A percentile compares a stretch with the other conserved stretches of the same genome.
Evolutionary conservation across 2,113 vertebrate genomes (phyloP).

Genomic region (Rhea pennata): DNA sequence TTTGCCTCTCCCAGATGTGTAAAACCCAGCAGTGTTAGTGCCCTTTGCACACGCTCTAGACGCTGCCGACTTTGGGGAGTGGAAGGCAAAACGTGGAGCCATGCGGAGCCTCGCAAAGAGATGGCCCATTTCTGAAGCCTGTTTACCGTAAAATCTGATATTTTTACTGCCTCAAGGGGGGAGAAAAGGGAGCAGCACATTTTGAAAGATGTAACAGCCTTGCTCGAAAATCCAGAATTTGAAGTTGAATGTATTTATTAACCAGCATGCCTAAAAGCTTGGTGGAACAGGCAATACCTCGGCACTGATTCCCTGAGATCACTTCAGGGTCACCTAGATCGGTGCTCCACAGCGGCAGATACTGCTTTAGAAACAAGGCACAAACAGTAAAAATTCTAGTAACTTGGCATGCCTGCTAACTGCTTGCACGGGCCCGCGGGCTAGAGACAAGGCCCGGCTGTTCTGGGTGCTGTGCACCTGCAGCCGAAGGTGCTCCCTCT

Average conservation of each 20-base stretch:
- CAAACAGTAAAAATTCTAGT: too few relatives aligned
- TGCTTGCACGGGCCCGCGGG: too few relatives aligned
- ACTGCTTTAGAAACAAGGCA: neutral
- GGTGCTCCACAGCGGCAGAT: neutral
- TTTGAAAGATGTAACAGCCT: neutral
- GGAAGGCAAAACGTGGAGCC: neutral
- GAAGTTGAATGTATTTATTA: neutral
- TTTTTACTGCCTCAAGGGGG: neutral
- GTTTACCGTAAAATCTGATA: slow-evolving; percentile 21
- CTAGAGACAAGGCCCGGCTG: too few relatives aligned
- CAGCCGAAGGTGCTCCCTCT: neutral
- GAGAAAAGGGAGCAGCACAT: neutral
- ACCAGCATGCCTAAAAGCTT: neutral
- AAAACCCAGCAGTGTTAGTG: neutral
- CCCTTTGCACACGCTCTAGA: neutral
- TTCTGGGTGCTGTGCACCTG: neutral
- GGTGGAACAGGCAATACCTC: neutral
- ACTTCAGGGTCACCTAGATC: neutral
- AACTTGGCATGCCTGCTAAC: too few relatives aligned
- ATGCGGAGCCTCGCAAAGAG: neutral
- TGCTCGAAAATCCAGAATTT: neutral
- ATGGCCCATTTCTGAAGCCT: slow-evolving; percentile 16
- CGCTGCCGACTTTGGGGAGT: neutral
- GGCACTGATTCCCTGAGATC: neutral
- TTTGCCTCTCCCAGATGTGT: neutral